These are phyloP conservation scores for Nymphalis polychloros DNA, from an alignment of 2,888 invertebrate genomes.

Conservation along the genomic window DNA sequence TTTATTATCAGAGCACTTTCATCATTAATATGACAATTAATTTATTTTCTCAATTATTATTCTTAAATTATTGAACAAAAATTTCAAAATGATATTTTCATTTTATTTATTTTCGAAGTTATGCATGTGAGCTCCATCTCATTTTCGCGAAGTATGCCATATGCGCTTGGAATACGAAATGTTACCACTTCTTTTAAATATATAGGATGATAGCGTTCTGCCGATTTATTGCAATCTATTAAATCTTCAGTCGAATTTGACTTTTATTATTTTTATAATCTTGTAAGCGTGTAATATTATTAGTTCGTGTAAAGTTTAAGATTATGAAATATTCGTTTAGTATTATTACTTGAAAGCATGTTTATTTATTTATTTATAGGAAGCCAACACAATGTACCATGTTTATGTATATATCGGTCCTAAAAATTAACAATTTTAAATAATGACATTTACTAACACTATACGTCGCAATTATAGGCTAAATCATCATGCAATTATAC, in stretches of 20 bases:
- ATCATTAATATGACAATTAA: no score
- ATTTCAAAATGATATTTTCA: conserved; percentile 19
- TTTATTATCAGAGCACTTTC: background rate
- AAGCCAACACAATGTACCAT: no score
- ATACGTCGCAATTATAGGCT: no score
- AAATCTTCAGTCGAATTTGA: conserved; percentile 28
- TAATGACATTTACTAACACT: no score
- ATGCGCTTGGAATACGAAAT: conserved; percentile 66
- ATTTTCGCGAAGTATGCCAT: conserved; percentile 63
- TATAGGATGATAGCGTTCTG: conserved; percentile 59
- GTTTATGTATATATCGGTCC: no score
- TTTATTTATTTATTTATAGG: no score
- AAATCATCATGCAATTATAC: no score
- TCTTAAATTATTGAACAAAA: background rate
- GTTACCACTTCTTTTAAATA: conserved; percentile 57
- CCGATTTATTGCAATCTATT: conserved; percentile 60
- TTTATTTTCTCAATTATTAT: no score
- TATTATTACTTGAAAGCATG: no score
- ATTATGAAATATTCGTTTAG: no score
- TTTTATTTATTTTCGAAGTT: conserved; percentile 36
- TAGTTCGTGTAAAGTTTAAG: no score
- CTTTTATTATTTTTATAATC: background rate
- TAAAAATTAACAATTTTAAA: no score
- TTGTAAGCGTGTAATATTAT: background rate
- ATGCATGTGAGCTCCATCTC: conserved; percentile 46